phyloP scores from a whole-genome alignment of 2,888 invertebrate genomes.

The Eudemis profundana region DNA sequence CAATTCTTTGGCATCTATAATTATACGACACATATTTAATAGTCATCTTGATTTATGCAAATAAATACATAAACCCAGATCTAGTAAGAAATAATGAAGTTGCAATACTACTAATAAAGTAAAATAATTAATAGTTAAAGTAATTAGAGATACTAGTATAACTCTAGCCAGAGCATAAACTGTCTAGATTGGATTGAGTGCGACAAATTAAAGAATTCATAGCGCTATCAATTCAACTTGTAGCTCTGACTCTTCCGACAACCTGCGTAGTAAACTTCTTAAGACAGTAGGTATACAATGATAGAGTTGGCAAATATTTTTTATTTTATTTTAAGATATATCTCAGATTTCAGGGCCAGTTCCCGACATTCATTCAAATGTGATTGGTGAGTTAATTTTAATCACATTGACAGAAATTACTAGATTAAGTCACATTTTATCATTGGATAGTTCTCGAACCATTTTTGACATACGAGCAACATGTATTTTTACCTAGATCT shows the following conservation, averaged over 20 bases:
- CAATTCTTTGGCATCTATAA: too few species aligned
- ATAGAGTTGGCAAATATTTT: not conserved
- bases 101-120: slow-evolving; percentile 16
- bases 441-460: too few species aligned
- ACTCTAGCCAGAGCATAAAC: slow-evolving; percentile 21
- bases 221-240: slow-evolving; percentile 26
- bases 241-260: slow-evolving; percentile 25
- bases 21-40: too few species aligned
- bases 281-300: slow-evolving; percentile 1
- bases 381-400: too few species aligned
- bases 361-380: too few species aligned
- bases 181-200: slow-evolving; percentile 24
- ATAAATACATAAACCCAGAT: not conserved
- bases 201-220: slow-evolving; percentile 38
- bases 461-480: too few species aligned
- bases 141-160: slow-evolving; percentile 21
- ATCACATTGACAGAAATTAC: too few species aligned
- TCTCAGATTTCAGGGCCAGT: too few species aligned
- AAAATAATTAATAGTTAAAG: slow-evolving; percentile 24
- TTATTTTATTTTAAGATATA: too few species aligned
- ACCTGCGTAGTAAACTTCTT: slow-evolving; percentile 2
- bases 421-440: too few species aligned
- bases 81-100: slow-evolving; percentile 18
- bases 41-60: not conserved
- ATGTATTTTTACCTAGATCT: too few species aligned